These are phyloP conservation scores for Lateolabrax maculatus DNA, from an alignment of 2,797 vertebrate genomes.

Conservation along the genomic window DNA sequence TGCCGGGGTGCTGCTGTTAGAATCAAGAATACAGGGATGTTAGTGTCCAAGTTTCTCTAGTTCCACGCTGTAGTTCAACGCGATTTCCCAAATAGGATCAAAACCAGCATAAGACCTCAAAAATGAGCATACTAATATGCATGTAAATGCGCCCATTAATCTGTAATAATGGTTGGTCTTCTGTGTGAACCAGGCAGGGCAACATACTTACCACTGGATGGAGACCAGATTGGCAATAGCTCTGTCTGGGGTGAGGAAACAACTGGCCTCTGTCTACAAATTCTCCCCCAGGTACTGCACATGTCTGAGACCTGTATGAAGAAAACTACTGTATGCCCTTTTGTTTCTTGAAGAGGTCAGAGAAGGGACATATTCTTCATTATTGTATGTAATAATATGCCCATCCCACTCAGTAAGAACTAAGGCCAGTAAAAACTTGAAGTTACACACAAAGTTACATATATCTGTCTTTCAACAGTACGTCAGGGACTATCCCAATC, in stretches of 20 bases:
- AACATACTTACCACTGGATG: conserved; percentile 85
- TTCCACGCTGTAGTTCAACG: neutral
- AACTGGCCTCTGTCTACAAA: conserved; percentile 83
- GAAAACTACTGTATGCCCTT: neutral
- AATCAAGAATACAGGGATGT: neutral
- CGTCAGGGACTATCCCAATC: neutral
- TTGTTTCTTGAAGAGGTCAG: neutral
- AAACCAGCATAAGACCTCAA: neutral
- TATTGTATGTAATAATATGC: neutral
- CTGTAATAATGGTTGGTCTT: neutral
- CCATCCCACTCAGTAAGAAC: neutral
- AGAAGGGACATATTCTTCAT: neutral
- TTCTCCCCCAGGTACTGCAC: conserved; percentile 86
- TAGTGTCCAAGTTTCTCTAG: neutral
- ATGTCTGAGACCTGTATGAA: conserved; percentile 17
- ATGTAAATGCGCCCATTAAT: neutral
- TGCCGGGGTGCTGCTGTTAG: neutral
- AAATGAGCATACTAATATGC: neutral
- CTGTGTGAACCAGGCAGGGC: conserved; percentile 78
- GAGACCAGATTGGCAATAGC: conserved; percentile 82
- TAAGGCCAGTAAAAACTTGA: neutral
- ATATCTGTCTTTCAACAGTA: neutral
- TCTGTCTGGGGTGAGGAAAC: conserved; percentile 84
- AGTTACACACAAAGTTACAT: neutral
- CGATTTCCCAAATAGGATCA: neutral